Percentiles rank a stretch among this genome's conserved stretches.
Conservation (phyloP, 2,113 vertebrate genomes). For the Phalacrocorax brasilianus region DNA sequence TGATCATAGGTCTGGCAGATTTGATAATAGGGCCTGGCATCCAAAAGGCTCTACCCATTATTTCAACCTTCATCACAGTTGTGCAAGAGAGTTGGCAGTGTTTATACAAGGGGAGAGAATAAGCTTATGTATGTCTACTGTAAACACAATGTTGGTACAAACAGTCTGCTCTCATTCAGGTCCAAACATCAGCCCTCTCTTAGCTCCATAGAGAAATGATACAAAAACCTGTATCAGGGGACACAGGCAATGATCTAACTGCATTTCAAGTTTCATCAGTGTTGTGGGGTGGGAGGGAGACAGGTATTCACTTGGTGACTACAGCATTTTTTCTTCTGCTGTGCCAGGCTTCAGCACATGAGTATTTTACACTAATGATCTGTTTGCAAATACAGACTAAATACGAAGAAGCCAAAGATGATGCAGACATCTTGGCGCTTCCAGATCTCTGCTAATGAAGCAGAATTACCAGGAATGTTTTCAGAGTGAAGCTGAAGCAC, state of each 20-base stretch:
- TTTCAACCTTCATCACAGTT: not conserved
- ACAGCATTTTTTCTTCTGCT: not conserved
- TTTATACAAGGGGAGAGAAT: not conserved
- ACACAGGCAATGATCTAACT: not conserved
- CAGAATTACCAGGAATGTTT: constrained; percentile 2
- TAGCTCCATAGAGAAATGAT: not conserved
- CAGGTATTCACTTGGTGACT: not conserved
- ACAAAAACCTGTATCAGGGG: not conserved
- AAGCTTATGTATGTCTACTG: not conserved
- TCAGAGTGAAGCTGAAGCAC: not conserved
- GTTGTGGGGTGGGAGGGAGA: not conserved
- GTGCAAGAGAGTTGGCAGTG: not conserved
- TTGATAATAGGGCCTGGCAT: not conserved
- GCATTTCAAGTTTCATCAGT: not conserved
- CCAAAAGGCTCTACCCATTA: not conserved
- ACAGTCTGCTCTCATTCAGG: not conserved
- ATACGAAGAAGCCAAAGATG: not conserved
- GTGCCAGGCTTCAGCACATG: not conserved
- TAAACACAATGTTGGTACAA: not conserved
- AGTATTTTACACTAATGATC: not conserved
- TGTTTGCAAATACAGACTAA: not conserved
- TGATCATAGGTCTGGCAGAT: not conserved
- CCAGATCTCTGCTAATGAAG: constrained; percentile 26
- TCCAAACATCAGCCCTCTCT: not conserved
- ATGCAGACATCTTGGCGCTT: not conserved